Evolutionary conservation across 2,113 vertebrate genomes (phyloP), one percentile per base, ranked within the genome.

Genomic region (Haplotaxodon microlepis): DNA sequence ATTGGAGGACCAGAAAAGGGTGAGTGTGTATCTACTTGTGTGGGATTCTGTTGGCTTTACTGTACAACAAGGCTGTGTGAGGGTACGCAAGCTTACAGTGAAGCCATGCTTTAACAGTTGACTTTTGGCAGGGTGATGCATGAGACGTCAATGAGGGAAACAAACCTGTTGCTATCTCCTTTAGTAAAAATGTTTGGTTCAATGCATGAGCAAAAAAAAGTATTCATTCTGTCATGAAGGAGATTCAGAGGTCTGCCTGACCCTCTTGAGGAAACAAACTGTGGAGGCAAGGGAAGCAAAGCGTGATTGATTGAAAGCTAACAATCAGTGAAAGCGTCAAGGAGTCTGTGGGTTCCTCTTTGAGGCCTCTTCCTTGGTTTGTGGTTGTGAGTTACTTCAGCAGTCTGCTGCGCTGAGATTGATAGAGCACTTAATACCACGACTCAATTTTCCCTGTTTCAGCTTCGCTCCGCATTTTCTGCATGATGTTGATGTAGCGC

Each of bases 1-100:
- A 89, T 92, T 99, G 96, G 98, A 99, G 95, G 98, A 99, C 95
- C 98, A 99, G 96, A 99, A 99, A 95, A 97, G 97, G 97, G 98
- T 99, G 95, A 98, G 98, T 97, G 69, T 42, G 81, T 16, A 40
- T 50, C 42, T 19, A 19, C 34, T n/a, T 19, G 81, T 19, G 31
- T 54, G 34, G 38, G 69, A 76, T 24, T 27, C 24, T 69, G 54
- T 14, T 61, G 76, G 40, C 42, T 76, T 76, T 76, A 76, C 24
- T 50, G 24, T 31, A 19, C 69, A 47, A 47, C 40, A 19, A 45
- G 69, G 21, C 21, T 73, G 83, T 42, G 45, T 54, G 61, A 21
- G n/a, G 11, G 8, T 24, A 14, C 19, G 14, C 9, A 14, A 4
- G 34, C 42, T 63, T 38, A 66, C 27, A 40, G 53, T 79, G 10